Conservation (phyloP, 2,888 invertebrate genomes). For the Tenthredo livida region DNA sequence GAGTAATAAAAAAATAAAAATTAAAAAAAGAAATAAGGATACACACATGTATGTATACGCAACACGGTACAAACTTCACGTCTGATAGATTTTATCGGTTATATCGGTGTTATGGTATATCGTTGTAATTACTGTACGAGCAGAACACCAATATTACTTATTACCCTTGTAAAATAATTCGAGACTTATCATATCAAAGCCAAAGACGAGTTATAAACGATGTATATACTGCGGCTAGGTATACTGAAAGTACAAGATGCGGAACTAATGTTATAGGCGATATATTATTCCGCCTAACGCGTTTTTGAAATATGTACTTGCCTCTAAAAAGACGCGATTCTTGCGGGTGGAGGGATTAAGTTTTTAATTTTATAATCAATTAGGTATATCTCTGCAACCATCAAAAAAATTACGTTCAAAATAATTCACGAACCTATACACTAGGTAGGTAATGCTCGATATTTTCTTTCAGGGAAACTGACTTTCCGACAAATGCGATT, state of each 20-base stretch:
- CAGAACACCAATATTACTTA: background rate
- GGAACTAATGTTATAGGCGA: background rate
- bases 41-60: no score
- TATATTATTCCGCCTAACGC: slow-evolving; percentile 4
- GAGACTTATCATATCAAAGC: background rate
- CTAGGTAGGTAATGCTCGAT: background rate
- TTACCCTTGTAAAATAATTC: background rate
- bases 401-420: background rate
- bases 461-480: no score
- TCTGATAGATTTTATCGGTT: background rate
- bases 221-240: background rate
- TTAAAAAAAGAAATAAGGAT: no score
- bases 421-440: background rate
- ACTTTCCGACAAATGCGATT: no score
- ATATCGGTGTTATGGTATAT: background rate
- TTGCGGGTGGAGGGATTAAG: background rate
- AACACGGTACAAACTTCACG: background rate
- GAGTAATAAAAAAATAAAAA: background rate
- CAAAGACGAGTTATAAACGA: slow-evolving; percentile 1
- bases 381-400: background rate
- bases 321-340: background rate
- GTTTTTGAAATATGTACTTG: slow-evolving; percentile 13
- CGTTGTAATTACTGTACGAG: background rate
- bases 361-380: background rate
- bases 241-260: background rate